Conservation (phyloP, 2,888 invertebrate genomes). For the Drosophila ustulata region DNA sequence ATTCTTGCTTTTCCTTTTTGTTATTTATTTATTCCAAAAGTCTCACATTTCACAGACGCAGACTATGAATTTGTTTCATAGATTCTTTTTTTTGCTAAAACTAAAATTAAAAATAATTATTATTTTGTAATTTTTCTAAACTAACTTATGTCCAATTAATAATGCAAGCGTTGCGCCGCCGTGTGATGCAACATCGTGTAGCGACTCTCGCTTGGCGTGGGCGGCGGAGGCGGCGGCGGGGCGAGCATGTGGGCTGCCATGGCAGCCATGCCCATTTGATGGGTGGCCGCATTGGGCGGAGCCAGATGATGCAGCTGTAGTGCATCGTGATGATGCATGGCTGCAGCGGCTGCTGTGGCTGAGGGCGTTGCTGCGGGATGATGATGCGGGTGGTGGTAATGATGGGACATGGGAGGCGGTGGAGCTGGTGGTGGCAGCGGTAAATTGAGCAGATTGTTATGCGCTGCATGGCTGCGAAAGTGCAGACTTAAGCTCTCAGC, state of each 20-base stretch:
- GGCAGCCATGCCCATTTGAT: conserved; percentile 76
- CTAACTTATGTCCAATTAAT: conserved; percentile 50
- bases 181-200: conserved; percentile 82
- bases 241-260: conserved; percentile 78
- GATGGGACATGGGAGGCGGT: conserved; percentile 63
- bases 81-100: too few relatives aligned
- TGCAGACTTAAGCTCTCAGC: conserved; percentile 83
- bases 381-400: conserved; percentile 59
- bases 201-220: conserved; percentile 80
- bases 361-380: conserved; percentile 60
- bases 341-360: conserved; percentile 56
- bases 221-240: conserved; percentile 81
- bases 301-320: conserved; percentile 73
- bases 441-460: conserved; percentile 73
- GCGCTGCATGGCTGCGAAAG: conserved; percentile 82
- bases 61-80: too few relatives aligned
- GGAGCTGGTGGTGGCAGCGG: conserved; percentile 70
- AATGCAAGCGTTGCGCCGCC: conserved; percentile 83
- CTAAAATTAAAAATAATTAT: too few relatives aligned
- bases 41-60: too few relatives aligned
- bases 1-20: too few relatives aligned
- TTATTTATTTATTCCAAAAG: too few relatives aligned
- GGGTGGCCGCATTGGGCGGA: conserved; percentile 74
- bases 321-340: conserved; percentile 62
- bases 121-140: too few relatives aligned